These are phyloP conservation scores for Girardia tigrina DNA, from an alignment of 2,888 invertebrate species.

Conservation along the genomic window DNA sequence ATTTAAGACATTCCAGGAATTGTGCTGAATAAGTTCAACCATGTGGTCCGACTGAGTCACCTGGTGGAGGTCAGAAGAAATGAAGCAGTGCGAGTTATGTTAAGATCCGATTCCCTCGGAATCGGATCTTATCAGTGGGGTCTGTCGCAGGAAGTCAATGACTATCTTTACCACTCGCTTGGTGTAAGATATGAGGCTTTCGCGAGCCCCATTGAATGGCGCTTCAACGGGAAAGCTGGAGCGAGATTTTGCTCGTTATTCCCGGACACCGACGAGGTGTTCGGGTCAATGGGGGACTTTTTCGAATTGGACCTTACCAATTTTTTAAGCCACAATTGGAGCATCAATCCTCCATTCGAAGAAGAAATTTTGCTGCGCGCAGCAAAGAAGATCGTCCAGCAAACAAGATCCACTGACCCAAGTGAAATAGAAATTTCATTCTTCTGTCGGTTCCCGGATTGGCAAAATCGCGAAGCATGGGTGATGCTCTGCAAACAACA, in stretches of 20 bases:
- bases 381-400: conserved; percentile 11
- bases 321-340: conserved; percentile 31
- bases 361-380: conserved; percentile 32
- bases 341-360: conserved; percentile 32
- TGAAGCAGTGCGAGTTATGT: conserved; percentile 33
- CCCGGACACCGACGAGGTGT: conserved; percentile 33
- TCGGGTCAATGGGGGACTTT: conserved; percentile 33
- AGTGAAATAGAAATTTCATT: no score
- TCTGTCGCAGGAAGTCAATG: conserved; percentile 21
- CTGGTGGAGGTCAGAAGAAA: no score
- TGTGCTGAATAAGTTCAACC: no score
- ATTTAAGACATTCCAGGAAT: no score
- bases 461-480: no score
- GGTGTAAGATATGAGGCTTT: conserved; percentile 34
- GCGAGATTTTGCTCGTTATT: conserved; percentile 28
- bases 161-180: conserved; percentile 21
- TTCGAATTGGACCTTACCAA: conserved; percentile 28
- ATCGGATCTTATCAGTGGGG: conserved; percentile 36
- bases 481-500: no score
- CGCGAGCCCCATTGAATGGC: conserved; percentile 30
- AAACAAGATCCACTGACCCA: no score
- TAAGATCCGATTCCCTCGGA: conserved; percentile 33
- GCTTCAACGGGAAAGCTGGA: conserved; percentile 28
- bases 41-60: no score
- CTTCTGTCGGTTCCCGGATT: no score